phyloP scores from a whole-genome alignment of 2,888 invertebrate genomes.

The Ferrisia virgata region DNA sequence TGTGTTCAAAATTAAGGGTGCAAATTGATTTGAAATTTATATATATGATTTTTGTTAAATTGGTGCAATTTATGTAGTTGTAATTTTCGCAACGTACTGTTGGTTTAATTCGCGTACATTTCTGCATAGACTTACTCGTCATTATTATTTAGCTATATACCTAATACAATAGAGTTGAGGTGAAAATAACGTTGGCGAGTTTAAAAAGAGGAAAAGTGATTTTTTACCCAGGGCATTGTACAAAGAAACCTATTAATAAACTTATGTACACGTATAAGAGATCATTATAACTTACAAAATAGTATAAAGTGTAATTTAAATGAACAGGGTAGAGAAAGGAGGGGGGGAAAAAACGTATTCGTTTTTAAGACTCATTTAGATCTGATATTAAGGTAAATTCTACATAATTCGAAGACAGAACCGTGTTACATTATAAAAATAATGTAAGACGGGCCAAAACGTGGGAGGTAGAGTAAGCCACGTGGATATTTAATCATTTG shows the following conservation, averaged over 20 bases:
- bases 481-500: constrained; percentile 38
- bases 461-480: constrained; percentile 33
- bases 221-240: constrained; percentile 5
- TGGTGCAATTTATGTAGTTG: no score
- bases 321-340: background rate
- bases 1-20: background rate
- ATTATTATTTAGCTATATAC: background rate
- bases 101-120: no score
- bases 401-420: constrained; percentile 8
- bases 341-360: background rate
- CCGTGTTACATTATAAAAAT: constrained; percentile 23
- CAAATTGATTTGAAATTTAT: background rate
- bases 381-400: constrained; percentile 33
- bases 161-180: background rate
- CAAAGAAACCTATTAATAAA: constrained; percentile 29
- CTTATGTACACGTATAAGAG: background rate
- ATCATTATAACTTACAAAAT: constrained; percentile 26
- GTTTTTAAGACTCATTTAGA: constrained; percentile 26
- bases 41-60: background rate
- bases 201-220: background rate
- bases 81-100: background rate
- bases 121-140: background rate
- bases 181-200: background rate
- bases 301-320: background rate
- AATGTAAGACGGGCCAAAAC: constrained; percentile 29